Conservation (phyloP, 2,888 invertebrate species). For the Cosmia trapezina region DNA sequence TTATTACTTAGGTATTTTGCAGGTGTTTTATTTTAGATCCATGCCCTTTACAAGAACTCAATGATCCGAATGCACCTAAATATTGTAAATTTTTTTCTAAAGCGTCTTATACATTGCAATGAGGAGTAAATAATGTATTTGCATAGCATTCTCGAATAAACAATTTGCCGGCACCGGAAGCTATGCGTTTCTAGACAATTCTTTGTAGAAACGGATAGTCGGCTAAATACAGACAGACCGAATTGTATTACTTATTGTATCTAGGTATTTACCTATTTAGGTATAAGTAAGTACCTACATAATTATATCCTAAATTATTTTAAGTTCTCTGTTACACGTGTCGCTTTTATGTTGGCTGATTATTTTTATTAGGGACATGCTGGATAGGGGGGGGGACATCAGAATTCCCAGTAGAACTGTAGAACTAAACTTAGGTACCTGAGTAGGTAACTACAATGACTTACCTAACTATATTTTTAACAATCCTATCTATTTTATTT, state of each 20-base stretch:
- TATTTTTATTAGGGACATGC: slow-evolving; percentile 18
- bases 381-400: no score
- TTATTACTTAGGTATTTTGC: slow-evolving; percentile 44
- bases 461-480: no score
- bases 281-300: background rate
- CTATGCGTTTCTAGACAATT: slow-evolving; percentile 40
- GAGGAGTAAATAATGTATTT: slow-evolving; percentile 19
- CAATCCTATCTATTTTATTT: no score
- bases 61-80: slow-evolving; percentile 8
- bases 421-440: no score
- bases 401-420: no score
- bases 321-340: slow-evolving; percentile 18
- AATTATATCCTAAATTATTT: background rate
- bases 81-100: background rate
- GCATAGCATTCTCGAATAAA: slow-evolving; percentile 20
- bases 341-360: background rate
- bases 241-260: no score
- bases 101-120: background rate
- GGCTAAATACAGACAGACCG: background rate
- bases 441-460: no score
- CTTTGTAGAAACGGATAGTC: background rate
- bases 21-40: slow-evolving; percentile 50
- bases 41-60: slow-evolving; percentile 29
- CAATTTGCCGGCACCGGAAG: slow-evolving; percentile 54
- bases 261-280: background rate